Base-by-base conservation (phyloP, 2,113 vertebrate species). In the Anser brachyrhynchus region DNA sequence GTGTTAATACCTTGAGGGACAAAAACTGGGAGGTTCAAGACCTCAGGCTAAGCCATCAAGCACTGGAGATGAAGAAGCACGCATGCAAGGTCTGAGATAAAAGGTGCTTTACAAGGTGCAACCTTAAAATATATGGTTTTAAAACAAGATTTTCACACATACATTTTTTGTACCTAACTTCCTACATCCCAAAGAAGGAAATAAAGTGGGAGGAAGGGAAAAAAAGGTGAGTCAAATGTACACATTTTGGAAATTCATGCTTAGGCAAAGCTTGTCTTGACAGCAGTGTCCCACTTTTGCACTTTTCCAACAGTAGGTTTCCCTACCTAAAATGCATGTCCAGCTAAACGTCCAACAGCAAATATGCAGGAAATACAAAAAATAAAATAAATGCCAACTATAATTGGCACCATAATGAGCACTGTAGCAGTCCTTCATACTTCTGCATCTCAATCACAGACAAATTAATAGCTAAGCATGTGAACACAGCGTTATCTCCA, bases 31-130 rank as follows among this genome's bases (percentile, higher is more conserved):
- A 62, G 25, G 4, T 41, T 83, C 13, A 66, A 76, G 35, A 39
- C 12, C 26, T 85, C 31, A 73, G 9, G 66, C 33, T 13, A 33
- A 58, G 5, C 33, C 49, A 33, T 46, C 20, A 55, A 80, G 4
- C 8, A 44, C 0, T 0, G 5, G 11, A 66, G 8, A 10, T 39
- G 64, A 57, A 5, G 14, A 6, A 88, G 16, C 41, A 61, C 6
- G 10, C 8, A 7, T 29, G 3, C 13, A 20, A 66, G 54, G 8
- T 14, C 43, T 70, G 11, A 8, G 9, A 19, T 70, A 18, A 66
- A 85, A 88, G 4, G 2, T 43, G 4, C 37, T 64, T 80, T 73
- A 55, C 23, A 65, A 66, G 20, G 61, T 6, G 8, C 26, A 29
- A 54, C 3, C 19, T 62, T 88, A 25, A 23, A 58, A 49, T 15